A percentile compares a stretch with the other conserved stretches of the same genome.
Conservation (phyloP, 1,140 invertebrate genomes). For the Lucilia cuprina region DNA sequence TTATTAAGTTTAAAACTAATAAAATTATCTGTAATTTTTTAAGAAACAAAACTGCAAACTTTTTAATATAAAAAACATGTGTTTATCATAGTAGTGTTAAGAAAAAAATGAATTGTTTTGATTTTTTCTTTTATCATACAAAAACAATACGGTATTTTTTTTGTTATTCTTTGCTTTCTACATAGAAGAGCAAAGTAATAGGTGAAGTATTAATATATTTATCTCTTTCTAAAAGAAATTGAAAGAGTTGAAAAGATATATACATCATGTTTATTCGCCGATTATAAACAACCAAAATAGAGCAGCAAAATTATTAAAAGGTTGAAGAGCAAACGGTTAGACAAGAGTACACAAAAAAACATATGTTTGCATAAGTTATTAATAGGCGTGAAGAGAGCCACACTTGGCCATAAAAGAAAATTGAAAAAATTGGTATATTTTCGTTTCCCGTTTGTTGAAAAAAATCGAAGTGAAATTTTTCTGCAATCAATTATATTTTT, state of each 20-base stretch:
- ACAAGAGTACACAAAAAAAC: not conserved
- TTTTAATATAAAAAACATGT: constrained; percentile 19
- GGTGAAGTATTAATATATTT: not conserved
- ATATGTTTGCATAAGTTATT: not conserved
- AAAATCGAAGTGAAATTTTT: constrained; percentile 38
- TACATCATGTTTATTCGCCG: not conserved
- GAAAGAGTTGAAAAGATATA: not conserved
- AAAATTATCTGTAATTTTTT: not conserved
- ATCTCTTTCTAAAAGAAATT: not conserved
- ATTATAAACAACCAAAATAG: not conserved
- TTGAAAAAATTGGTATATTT: constrained; percentile 34
- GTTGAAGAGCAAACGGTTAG: constrained; percentile 2
- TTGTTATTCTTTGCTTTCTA: not conserved
- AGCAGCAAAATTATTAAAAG: not conserved
- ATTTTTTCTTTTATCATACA: constrained; percentile 27
- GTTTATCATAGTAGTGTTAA: constrained; percentile 16
- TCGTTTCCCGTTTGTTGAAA: constrained; percentile 33
- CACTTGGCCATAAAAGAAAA: not conserved
- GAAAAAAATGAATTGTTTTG: constrained; percentile 23
- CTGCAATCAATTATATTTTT: constrained; percentile 18
- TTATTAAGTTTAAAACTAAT: not conserved
- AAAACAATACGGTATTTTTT: constrained; percentile 27
- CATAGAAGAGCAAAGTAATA: not conserved
- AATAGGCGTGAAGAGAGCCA: not conserved
- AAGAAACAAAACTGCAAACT: not conserved